Evolutionary conservation across 2,113 vertebrate species (phyloP).

Genomic region (Rhinolophus ferrumequinum): DNA sequence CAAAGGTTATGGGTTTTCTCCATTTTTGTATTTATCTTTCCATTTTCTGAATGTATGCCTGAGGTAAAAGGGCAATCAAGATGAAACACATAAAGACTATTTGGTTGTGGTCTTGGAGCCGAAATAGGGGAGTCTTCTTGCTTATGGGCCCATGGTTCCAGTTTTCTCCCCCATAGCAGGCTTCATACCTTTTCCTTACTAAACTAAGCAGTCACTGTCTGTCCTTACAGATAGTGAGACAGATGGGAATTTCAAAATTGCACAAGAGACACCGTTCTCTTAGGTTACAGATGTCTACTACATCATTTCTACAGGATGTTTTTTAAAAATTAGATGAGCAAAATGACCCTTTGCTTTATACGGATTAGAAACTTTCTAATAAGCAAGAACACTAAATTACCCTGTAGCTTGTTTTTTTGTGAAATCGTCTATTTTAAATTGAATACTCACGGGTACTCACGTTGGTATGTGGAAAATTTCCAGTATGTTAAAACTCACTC

Average conservation of each 20-base stretch:
- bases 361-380: not conserved
- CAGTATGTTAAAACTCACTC: not conserved
- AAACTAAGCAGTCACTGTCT: not conserved
- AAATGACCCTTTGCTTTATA: not conserved
- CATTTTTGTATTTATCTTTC: not conserved
- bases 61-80: not conserved
- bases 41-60: conserved; percentile 9
- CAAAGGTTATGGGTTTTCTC: not conserved
- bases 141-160: not conserved
- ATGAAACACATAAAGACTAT: not conserved
- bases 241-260: conserved; percentile 16
- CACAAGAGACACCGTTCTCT: not conserved
- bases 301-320: not conserved
- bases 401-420: not conserved
- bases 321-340: not conserved
- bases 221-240: not conserved
- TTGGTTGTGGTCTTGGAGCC: not conserved
- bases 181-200: not conserved
- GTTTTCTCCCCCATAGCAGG: not conserved
- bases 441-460: not conserved
- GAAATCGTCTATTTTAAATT: not conserved
- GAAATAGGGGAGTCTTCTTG: not conserved
- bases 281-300: conserved; percentile 39
- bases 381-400: not conserved
- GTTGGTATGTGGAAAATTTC: not conserved